Evolutionary conservation across 2,888 invertebrate genomes (phyloP), one percentile per base, ranked within the genome.

Genomic region (Drosophila cracens): DNA sequence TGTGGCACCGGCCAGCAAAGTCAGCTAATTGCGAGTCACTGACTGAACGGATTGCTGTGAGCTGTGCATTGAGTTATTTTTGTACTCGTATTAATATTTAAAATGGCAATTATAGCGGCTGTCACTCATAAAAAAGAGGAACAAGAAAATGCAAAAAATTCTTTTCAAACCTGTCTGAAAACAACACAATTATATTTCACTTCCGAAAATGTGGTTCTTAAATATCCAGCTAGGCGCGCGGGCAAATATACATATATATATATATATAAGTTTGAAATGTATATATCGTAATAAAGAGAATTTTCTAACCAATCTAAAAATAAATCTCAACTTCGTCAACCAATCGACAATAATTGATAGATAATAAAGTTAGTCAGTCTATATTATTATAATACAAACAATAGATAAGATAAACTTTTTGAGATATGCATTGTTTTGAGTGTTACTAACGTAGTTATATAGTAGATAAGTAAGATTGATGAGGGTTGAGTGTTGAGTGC

Each of bases 11-110:
- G 31, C 43, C 31, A 34, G 38, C 48, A n/a, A 13, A 40, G 33
- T 31, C 46, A 29, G 74, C 60, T 60, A 64, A 64, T 64, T 64
- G 38, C 25, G 64, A 60, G 10, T 25, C 36, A 25, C 48, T 11
- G 48, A 49, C 18, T 49, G 60, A 46, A 49, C 38, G 29, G 13
- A 31, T 33, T 31, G 29, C 58, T 70, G 25, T 52, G 34, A 52
- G 57, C 48, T 46, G 13, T 34, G 36, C 18, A 48, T n/a, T 57
- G 36, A 61, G 38, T 62, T 33, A 56, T 53, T 60, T 61, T 57
- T 58, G 53, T 64, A 48, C 46, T 53, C 40, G 51, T 18, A 59
- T 76, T 48, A 76, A 76, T 76, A 68, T 68, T 76, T 76, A 48
- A 76, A 58, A 38, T 52, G 36, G 16, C 62, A 76, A 54, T 76